Evolutionary conservation across 2,113 vertebrate species (phyloP).

Genomic region (Silurus meridionalis): DNA sequence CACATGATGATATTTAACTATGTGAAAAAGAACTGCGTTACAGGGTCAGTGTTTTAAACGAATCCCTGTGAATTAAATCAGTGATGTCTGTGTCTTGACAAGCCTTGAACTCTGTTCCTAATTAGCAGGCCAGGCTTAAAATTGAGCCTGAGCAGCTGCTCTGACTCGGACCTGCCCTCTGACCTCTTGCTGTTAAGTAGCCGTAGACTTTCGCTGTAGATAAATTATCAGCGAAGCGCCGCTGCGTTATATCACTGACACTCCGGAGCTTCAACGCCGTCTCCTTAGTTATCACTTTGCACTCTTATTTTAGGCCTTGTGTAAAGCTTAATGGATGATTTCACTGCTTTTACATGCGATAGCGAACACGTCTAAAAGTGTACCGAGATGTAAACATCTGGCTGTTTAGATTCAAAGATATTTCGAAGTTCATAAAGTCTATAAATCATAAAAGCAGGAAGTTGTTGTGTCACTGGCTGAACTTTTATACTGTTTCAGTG

Average conservation of each 20-base stretch:
- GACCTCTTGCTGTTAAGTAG: conserved; percentile 87
- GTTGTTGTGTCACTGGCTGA: neutral
- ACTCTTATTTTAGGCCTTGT: conserved; percentile 18
- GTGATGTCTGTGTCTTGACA: conserved; percentile 72
- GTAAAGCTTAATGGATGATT: neutral
- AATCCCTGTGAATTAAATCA: conserved; percentile 57
- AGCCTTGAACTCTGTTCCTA: conserved; percentile 80
- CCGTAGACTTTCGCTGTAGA: conserved; percentile 75
- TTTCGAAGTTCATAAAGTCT: conserved; percentile 4
- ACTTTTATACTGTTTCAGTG: conserved; percentile 12
- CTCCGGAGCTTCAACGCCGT: conserved; percentile 33
- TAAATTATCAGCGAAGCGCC: conserved; percentile 81
- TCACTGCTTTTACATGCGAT: neutral
- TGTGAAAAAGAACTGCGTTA: neutral
- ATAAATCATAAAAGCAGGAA: conserved; percentile 11
- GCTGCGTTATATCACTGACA: conserved; percentile 53
- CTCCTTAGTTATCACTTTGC: conserved; percentile 20
- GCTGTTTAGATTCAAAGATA: conserved; percentile 21
- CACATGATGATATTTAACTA: no score
- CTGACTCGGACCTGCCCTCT: conserved; percentile 80
- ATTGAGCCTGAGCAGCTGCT: conserved; percentile 76
- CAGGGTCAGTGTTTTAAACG: conserved; percentile 55
- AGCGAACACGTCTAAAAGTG: neutral
- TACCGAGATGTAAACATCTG: conserved; percentile 20
- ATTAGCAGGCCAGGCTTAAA: conserved; percentile 82